These are phyloP conservation scores for Glyptemys insculpta DNA, from an alignment of 2,797 vertebrate species.

Conservation along the genomic window DNA sequence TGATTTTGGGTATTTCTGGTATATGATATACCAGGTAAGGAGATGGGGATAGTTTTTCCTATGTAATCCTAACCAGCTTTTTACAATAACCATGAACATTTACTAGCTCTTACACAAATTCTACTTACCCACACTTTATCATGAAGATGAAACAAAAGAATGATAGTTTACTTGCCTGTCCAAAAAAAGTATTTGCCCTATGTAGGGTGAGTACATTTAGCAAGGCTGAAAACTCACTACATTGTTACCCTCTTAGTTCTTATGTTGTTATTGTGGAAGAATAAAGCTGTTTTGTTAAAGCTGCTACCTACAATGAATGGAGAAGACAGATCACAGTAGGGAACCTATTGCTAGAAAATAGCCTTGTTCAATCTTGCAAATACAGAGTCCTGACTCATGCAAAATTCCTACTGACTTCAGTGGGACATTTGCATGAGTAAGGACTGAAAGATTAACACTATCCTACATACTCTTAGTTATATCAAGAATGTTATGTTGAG, in stretches of 20 bases:
- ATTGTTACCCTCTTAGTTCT: not conserved
- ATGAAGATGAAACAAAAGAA: slow-evolving; percentile 40
- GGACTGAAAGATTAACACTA: slow-evolving; percentile 57
- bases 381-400: not conserved
- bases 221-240: not conserved
- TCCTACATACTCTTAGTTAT: slow-evolving; percentile 28
- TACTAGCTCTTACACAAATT: slow-evolving; percentile 32
- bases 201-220: too few relatives aligned
- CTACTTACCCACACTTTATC: slow-evolving; percentile 31
- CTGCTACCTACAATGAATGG: not conserved
- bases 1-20: not conserved
- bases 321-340: not conserved
- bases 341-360: slow-evolving; percentile 53
- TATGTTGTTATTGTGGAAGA: not conserved
- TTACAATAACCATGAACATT: slow-evolving; percentile 29
- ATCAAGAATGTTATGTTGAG: slow-evolving; percentile 33
- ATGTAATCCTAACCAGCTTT: not conserved
- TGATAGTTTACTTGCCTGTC: slow-evolving; percentile 22
- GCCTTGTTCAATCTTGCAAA: slow-evolving; percentile 40
- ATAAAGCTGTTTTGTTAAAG: not conserved
- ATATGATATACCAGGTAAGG: slow-evolving; percentile 21
- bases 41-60: slow-evolving; percentile 37
- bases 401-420: slow-evolving; percentile 65
- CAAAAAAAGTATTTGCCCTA: not conserved
- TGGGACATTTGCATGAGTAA: slow-evolving; percentile 62